phyloP scores from a whole-genome alignment of 2,113 vertebrate species.

The Origma solitaria region DNA sequence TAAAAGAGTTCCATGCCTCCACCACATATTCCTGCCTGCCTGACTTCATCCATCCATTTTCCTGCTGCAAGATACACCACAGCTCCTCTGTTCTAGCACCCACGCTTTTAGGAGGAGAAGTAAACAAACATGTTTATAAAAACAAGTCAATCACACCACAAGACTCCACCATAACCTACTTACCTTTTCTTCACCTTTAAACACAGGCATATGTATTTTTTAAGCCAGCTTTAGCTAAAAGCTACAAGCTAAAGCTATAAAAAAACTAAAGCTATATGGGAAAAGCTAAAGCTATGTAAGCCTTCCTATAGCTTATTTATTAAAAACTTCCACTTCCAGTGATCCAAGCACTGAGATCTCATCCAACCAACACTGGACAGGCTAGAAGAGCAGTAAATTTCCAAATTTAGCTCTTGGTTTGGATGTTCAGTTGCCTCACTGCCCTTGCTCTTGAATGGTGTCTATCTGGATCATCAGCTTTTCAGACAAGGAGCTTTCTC shows the following conservation, averaged over 20 bases:
- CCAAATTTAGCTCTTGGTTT: neutral
- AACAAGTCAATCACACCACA: neutral
- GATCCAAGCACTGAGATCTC: neutral
- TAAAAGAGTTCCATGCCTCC: neutral
- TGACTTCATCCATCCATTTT: neutral
- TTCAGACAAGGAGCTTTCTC: neutral
- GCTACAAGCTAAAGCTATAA: neutral
- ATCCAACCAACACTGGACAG: neutral
- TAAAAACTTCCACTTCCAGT: neutral
- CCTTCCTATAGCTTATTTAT: neutral
- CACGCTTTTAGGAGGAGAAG: neutral
- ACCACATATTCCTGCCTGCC: neutral
- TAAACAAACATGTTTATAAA: neutral
- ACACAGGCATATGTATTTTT: neutral
- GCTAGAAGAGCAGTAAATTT: neutral
- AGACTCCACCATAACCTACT: neutral
- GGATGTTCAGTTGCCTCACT: neutral
- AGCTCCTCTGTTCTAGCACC: neutral
- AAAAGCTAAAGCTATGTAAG: neutral
- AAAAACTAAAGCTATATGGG: neutral
- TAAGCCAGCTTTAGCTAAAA: neutral
- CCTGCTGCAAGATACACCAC: neutral
- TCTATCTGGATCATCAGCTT: neutral
- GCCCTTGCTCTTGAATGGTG: neutral
- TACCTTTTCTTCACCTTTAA: neutral